Base-by-base conservation (phyloP, 2,113 vertebrate genomes). In the Promerops cafer region DNA sequence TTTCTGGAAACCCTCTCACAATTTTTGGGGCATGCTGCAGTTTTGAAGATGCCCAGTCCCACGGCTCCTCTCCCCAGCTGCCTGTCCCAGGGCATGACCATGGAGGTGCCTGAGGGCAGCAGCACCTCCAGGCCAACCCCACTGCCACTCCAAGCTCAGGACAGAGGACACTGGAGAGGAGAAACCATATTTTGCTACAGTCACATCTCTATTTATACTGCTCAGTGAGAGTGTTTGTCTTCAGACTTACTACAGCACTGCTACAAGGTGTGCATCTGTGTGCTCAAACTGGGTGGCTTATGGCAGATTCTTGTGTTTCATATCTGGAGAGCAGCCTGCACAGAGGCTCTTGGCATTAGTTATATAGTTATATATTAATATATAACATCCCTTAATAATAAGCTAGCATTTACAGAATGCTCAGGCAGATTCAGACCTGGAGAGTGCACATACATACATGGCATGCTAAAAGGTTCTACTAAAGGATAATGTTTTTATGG, bases 211-310 rank as follows among this genome's bases (percentile, higher is more conserved):
- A 75, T 77, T 92, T 90, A 74, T 45, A 19, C 64, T 66, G 54
- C 54, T 83, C 63, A 39, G 45, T 1, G 11, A 74, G 24, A 28
- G 20, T 44, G 33, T 78, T 83, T 93, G 68, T 49, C 64, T 92
- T 77, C 80, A 70, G 83, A 53, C 71, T 69, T 70, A 52, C 2
- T 45, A 47, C 63, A 65, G 37, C 37, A 21, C 42, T 27, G 40
- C 64, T 80, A 77, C n/a, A 70, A 76, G 76, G 68, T 56, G 68
- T 70, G 91, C 93, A 94, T 71, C 59, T 89, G 75, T 42, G 52
- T 1, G 27, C 56, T 83, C 79, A 47, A 16, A 82, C 39, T 24
- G 22, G 27, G 40, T 28, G 56, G 72, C 13, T 84, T 64, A 52
- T 4, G n/a, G 74, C 57, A 81, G 39, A 35, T 53, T 56, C 57